phyloP scores from a whole-genome alignment of 2,113 vertebrate species.

The Cinclus cinclus region DNA sequence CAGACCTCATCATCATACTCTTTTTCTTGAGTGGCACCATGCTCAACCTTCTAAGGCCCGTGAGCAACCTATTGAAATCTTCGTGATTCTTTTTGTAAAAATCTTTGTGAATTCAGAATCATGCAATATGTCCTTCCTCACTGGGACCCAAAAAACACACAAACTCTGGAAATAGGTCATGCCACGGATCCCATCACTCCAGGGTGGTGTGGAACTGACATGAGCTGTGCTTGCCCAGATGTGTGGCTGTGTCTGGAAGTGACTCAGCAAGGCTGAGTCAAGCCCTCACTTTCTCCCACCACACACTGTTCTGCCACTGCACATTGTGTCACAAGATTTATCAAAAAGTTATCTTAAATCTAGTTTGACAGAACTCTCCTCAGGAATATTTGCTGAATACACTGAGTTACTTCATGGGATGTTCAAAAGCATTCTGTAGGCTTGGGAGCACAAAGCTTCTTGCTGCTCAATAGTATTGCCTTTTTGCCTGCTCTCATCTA shows the following conservation, averaged over 20 bases:
- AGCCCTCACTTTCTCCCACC: not conserved
- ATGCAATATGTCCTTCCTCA: not conserved
- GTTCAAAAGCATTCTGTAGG: not conserved
- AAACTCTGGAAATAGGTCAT: not conserved
- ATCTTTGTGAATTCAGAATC: not conserved
- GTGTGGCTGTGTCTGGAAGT: not conserved
- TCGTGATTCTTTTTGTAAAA: not conserved
- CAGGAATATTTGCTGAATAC: not conserved
- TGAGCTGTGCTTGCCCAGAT: not conserved
- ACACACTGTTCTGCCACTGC: not conserved
- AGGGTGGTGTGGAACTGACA: not conserved
- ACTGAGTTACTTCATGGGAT: not conserved
- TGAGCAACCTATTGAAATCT: not conserved
- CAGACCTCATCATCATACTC: not conserved
- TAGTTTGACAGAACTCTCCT: not conserved
- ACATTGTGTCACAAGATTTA: not conserved
- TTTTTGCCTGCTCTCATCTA: not conserved
- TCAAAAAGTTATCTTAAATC: not conserved
- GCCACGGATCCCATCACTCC: rapidly evolving
- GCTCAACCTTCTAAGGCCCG: not conserved
- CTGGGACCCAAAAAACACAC: not conserved
- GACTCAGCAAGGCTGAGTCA: not conserved
- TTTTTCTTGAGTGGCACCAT: rapidly evolving
- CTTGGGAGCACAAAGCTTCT: not conserved
- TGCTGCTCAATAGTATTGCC: not conserved